Evolutionary conservation across 2,797 vertebrate species (phyloP).

Genomic region (Aulostomus chinensis): DNA sequence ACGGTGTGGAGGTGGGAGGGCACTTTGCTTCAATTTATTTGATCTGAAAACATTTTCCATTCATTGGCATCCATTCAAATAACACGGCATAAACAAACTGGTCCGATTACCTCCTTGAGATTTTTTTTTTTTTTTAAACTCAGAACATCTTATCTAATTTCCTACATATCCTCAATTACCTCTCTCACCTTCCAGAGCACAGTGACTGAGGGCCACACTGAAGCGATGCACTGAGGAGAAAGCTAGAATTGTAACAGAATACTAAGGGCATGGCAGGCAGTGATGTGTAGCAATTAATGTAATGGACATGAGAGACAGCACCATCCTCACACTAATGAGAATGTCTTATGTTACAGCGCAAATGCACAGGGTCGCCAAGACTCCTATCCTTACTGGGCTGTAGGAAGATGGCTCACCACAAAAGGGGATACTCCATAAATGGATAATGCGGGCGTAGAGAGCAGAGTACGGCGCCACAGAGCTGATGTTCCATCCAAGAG

Average conservation of each 20-base stretch:
- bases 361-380: constrained; percentile 71
- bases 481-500: constrained; percentile 63
- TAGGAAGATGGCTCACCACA: constrained; percentile 74
- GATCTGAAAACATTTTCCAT: constrained; percentile 67
- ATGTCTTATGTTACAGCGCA: constrained; percentile 76
- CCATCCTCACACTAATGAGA: constrained; percentile 71
- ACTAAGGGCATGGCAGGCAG: constrained; percentile 59
- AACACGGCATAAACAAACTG: constrained; percentile 70
- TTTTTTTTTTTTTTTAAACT: constrained; percentile 33
- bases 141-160: constrained; percentile 42
- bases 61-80: constrained; percentile 61
- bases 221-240: no score
- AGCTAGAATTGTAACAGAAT: constrained; percentile 63
- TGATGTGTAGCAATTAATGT: constrained; percentile 80
- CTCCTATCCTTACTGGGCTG: constrained; percentile 71
- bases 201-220: constrained; percentile 46
- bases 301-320: constrained; percentile 75
- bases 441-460: constrained; percentile 71
- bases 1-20: constrained; percentile 70
- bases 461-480: constrained; percentile 69
- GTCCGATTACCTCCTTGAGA: constrained; percentile 48
- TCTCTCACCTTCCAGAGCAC: constrained; percentile 43
- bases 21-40: constrained; percentile 80
- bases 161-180: constrained; percentile 49
- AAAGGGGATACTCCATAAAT: constrained; percentile 75